Percentiles rank a stretch among this genome's conserved stretches.
phyloP scores from a whole-genome alignment of 1,140 invertebrate genomes.

The Plodia interpunctella region DNA sequence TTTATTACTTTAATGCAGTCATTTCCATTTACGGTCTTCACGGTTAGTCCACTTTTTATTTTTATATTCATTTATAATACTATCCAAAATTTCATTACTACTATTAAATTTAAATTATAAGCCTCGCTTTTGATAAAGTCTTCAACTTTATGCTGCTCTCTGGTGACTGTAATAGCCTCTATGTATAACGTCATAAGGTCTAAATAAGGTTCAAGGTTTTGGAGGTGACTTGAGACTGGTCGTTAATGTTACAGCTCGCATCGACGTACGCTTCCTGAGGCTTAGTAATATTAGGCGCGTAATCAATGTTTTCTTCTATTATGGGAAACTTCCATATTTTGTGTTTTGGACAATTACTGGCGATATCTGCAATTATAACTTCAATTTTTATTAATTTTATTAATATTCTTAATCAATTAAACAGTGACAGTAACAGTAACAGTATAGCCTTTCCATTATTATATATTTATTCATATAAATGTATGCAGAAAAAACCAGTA shows the following conservation, averaged over 20 bases:
- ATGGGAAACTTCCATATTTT: slow-evolving; percentile 55
- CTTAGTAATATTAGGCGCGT: slow-evolving; percentile 74
- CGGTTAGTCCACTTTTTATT: slow-evolving; percentile 4
- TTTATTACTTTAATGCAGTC: slow-evolving; percentile 6
- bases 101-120: not conserved
- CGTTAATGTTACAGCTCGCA: slow-evolving; percentile 67
- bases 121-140: not conserved
- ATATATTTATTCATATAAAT: too few species aligned
- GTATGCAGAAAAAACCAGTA: too few species aligned
- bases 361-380: slow-evolving; percentile 17
- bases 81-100: not conserved
- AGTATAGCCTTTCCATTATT: too few species aligned
- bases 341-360: slow-evolving; percentile 48
- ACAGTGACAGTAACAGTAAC: too few species aligned
- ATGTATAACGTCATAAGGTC: not conserved
- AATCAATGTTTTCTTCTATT: slow-evolving; percentile 74
- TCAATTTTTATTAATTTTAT: too few species aligned
- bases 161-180: not conserved
- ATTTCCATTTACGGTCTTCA: slow-evolving; percentile 7
- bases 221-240: slow-evolving; percentile 67
- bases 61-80: slow-evolving; percentile 6
- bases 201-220: slow-evolving; percentile 19
- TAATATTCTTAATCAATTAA: too few species aligned
- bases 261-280: slow-evolving; percentile 69
- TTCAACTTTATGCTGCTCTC: not conserved